A percentile compares a stretch with the other conserved stretches of the same genome.
These are phyloP conservation scores for Talpa occidentalis DNA, from an alignment of 2,113 vertebrate species.

Conservation along the genomic window DNA sequence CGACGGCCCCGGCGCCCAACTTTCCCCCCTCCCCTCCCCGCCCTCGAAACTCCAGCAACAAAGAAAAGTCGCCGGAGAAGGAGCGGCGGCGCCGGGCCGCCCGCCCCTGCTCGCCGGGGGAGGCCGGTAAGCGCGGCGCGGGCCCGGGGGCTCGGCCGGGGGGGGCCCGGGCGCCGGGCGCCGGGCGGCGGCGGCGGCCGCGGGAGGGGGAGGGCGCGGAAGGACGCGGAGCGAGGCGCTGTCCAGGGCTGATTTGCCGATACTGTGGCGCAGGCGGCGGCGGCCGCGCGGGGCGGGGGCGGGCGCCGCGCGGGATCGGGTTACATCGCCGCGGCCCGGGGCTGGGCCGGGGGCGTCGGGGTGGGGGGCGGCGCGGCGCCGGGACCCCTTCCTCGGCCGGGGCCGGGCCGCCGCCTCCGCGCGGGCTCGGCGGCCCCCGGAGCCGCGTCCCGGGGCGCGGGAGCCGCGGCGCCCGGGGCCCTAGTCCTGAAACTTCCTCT, in stretches of 20 bases:
- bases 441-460: neutral
- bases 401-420: neutral
- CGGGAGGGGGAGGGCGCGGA: constrained; percentile 73
- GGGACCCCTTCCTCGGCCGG: neutral
- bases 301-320: constrained; percentile 73
- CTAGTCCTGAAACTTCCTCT: constrained; percentile 63
- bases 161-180: constrained; percentile 33
- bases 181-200: constrained; percentile 17
- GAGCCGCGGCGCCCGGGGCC: constrained; percentile 52
- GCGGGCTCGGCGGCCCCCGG: neutral
- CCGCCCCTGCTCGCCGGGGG: neutral
- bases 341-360: constrained; percentile 53
- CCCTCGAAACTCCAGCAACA: constrained; percentile 77
- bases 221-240: constrained; percentile 88
- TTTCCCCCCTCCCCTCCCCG: constrained; percentile 60
- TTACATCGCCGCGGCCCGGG: constrained; percentile 78
- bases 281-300: constrained; percentile 50
- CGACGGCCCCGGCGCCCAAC: constrained; percentile 53
- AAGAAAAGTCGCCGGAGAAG: constrained; percentile 75
- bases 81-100: neutral
- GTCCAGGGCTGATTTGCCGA: constrained; percentile 92
- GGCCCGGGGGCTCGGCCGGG: neutral
- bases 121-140: constrained; percentile 47
- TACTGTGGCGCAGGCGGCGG: constrained; percentile 57
- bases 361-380: neutral